Base-by-base conservation (phyloP, 1,140 invertebrate genomes). In the Nasonia longicornis region DNA sequence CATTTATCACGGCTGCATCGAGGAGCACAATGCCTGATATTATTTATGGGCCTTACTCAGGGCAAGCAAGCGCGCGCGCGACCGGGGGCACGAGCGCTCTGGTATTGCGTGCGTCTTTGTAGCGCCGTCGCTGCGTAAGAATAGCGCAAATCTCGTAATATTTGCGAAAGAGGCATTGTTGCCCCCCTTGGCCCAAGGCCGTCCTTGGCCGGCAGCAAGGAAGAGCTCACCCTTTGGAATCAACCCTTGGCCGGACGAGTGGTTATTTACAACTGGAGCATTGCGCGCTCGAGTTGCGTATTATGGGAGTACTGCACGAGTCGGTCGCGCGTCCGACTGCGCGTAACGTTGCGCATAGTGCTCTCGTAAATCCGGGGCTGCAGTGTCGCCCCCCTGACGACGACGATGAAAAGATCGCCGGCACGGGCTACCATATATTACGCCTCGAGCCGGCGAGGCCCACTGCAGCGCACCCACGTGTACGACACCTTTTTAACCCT, bases 191-290 rank as follows among this genome's bases (percentile, higher is more conserved):
- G 1, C 12, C n/a, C 80, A 71, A 76, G 73, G 73, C 76, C 29
- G 74, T 29, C 74, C 74, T 76, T 81, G 79, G 66, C 52, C 7
- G 3, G 20, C 58, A 71, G 71, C 72, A 70, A 26, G 26, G 74
- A 83, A 84, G 82, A 84, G 83, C 80, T 76, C 84, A 86, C 87
- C 86, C 85, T 86, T 88, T 86, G 64, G 26, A 35, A 45, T 45
- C 26, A 72, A 83, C 69, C 81, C 73, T 58, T 81, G 72, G 58
- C 66, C 63, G 29, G 71, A 45, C 58, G 66, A 20, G 63, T 35
- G 12, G 81, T 87, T 89, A 89, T 88, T 89, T 87, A 88, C 87
- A 89, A 90, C 88, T 89, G 80, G 88, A 89, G 87, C 87, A 88
- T 38, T 73, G 58, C 48, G 26, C 67, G 26, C 10, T 11, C 2